Evolutionary conservation across 2,888 invertebrate genomes (phyloP), one percentile per base, ranked within the genome.

Genomic region (Pseudolycoriella hygida): DNA sequence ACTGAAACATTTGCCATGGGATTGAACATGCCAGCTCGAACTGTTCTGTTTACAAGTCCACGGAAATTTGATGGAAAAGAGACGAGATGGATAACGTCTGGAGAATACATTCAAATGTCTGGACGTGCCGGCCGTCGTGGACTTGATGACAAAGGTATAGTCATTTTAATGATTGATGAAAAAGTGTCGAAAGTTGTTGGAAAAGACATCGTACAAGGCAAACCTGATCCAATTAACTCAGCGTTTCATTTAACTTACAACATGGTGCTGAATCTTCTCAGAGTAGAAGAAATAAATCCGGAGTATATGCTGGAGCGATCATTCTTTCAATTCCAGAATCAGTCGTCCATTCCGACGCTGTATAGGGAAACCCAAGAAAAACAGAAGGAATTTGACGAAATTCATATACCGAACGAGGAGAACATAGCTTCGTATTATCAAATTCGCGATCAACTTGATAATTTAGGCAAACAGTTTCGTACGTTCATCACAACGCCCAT

Each of bases 1-100:
- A 99, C 99, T 0, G 99, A 99, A 70, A 99, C 99, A 0, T 99
- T 99, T 69, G 93, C 98, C 15, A 99, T 99, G 98, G 99, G 99
- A 1, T 69, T 99, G 8, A 99, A 99, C 69, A 99, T 99, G 98
- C 99, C 99, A 3, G 99, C 99, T 0, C 79, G 97, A 56, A 99
- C 99, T 0, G 98, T 99, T 0, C 71, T 99, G 1, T 99, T 99
- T 57, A 96, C 97, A 0, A 84, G 80, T 40, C 84, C 88, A 34
- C 76, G 90, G 47, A 99, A 99, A 66, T 99, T 88, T 66, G 99
- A 99, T 62, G 99, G 99, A 15, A 88, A 83, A 61, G 86, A 89
- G 58, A 87, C 88, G 57, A 71, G 98, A 65, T 94, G 86, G 80
- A 84, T 90, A 47, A 83, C 92, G 1, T 96, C 96, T 1, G 98